These are phyloP conservation scores for Oryzias dopingdopingensis DNA, from an alignment of 2,797 vertebrate genomes.

Conservation along the genomic window DNA sequence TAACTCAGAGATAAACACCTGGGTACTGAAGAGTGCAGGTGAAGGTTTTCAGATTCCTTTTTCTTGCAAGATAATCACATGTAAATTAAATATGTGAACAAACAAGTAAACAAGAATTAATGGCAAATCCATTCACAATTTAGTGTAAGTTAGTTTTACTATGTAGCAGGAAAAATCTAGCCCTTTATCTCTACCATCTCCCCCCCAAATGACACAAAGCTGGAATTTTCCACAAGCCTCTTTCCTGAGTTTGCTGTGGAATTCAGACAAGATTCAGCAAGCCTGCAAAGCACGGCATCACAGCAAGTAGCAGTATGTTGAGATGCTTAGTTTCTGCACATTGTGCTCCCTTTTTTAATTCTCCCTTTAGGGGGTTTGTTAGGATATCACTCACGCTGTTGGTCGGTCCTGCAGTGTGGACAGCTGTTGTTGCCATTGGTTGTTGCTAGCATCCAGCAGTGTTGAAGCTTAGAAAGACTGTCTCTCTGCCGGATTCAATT, in stretches of 20 bases:
- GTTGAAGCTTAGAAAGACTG: neutral
- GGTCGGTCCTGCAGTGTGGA: constrained; percentile 14
- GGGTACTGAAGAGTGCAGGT: too few relatives aligned
- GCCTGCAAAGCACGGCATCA: constrained; percentile 43
- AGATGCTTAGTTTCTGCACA: constrained; percentile 39
- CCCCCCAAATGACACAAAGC: constrained; percentile 50
- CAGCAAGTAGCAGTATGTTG: constrained; percentile 39
- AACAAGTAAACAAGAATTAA: neutral
- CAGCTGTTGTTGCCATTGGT: constrained; percentile 21
- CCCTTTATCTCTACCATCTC: constrained; percentile 47
- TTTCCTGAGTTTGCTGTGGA: constrained; percentile 58
- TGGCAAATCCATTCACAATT: constrained; percentile 18
- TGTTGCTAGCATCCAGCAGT: constrained; percentile 12
- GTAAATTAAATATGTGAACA: too few relatives aligned
- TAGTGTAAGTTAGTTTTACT: constrained; percentile 11
- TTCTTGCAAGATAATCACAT: too few relatives aligned
- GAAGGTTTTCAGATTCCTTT: too few relatives aligned
- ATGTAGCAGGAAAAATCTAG: constrained; percentile 26
- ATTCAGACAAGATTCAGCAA: constrained; percentile 75
- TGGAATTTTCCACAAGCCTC: constrained; percentile 75
- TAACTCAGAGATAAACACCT: too few relatives aligned
- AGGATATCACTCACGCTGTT: constrained; percentile 34
- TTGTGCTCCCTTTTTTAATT: constrained; percentile 39
- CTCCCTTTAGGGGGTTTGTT: constrained; percentile 39
- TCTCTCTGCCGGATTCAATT: constrained; percentile 4